phyloP scores from a whole-genome alignment of 1,140 invertebrate genomes.

The Scaptomyza hsui region DNA sequence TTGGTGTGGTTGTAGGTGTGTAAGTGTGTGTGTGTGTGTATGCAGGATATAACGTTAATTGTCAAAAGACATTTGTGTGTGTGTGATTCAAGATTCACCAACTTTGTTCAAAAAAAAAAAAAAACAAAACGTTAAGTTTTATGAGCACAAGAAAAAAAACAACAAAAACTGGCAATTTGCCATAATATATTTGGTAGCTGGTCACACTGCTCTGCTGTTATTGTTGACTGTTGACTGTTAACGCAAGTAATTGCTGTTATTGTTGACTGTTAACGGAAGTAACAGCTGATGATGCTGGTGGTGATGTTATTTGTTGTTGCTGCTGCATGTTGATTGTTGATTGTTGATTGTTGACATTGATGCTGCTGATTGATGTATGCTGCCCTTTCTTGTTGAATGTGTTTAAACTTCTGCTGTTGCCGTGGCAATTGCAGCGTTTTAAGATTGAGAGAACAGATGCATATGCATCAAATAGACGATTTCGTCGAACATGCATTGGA shows the following conservation, averaged over 20 bases:
- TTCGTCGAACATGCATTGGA: slow-evolving; percentile 39
- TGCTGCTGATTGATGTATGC: slow-evolving; percentile 33
- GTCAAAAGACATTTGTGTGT: too few species aligned
- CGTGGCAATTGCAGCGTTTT: slow-evolving; percentile 18
- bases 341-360: slow-evolving; percentile 65
- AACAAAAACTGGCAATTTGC: slow-evolving; percentile 6
- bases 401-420: slow-evolving; percentile 15
- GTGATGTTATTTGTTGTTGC: slow-evolving; percentile 11
- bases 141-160: slow-evolving; percentile 31
- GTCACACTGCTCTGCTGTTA: background rate
- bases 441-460: slow-evolving; percentile 12
- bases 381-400: slow-evolving; percentile 24
- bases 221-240: slow-evolving; percentile 10
- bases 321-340: slow-evolving; percentile 26
- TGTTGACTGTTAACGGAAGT: slow-evolving; percentile 1
- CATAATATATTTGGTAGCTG: background rate
- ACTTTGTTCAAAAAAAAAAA: slow-evolving; percentile 43
- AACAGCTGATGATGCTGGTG: slow-evolving; percentile 2
- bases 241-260: background rate
- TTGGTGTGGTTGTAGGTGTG: slow-evolving; percentile 10
- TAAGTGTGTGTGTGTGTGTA: slow-evolving; percentile 9
- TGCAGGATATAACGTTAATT: background rate
- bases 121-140: slow-evolving; percentile 5
- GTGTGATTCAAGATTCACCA: background rate
- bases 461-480: slow-evolving; percentile 14